Evolutionary conservation across 1,140 invertebrate genomes (phyloP).

Genomic region (Adelges cooleyi): DNA sequence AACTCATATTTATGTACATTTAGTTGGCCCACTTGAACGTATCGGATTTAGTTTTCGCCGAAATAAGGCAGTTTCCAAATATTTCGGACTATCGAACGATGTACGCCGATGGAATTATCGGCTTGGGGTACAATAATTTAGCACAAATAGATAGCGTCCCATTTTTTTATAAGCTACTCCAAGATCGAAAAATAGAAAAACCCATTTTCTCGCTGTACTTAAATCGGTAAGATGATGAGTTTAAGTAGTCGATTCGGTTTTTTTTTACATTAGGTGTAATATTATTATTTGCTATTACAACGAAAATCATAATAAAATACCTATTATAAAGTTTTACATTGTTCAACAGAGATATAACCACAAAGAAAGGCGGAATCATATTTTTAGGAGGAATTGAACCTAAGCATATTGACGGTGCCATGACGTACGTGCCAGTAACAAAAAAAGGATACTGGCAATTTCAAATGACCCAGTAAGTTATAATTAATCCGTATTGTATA

Average conservation of each 20-base stretch:
- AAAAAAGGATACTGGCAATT: slow-evolving; percentile 28
- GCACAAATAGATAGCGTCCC: not conserved
- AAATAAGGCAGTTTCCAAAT: not conserved
- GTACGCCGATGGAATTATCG: slow-evolving; percentile 11
- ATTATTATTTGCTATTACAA: no score
- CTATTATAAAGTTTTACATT: not conserved
- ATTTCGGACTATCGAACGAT: not conserved
- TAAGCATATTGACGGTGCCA: not conserved
- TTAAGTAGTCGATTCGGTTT: no score
- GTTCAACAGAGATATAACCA: not conserved
- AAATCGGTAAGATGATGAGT: slow-evolving; percentile 44
- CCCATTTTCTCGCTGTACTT: slow-evolving; percentile 59
- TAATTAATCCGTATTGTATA: no score
- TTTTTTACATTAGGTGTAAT: no score
- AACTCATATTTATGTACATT: not conserved
- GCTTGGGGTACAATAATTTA: not conserved
- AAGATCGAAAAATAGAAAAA: slow-evolving; percentile 44
- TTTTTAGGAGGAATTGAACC: not conserved
- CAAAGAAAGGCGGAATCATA: not conserved
- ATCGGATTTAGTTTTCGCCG: not conserved
- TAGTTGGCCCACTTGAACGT: slow-evolving; percentile 10
- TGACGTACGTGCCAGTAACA: not conserved
- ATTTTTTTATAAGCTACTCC: slow-evolving; percentile 49
- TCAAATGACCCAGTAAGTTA: slow-evolving; percentile 13
- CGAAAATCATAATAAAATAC: no score